phyloP scores from a whole-genome alignment of 1,140 invertebrate species.

The Eufriesea mexicana region DNA sequence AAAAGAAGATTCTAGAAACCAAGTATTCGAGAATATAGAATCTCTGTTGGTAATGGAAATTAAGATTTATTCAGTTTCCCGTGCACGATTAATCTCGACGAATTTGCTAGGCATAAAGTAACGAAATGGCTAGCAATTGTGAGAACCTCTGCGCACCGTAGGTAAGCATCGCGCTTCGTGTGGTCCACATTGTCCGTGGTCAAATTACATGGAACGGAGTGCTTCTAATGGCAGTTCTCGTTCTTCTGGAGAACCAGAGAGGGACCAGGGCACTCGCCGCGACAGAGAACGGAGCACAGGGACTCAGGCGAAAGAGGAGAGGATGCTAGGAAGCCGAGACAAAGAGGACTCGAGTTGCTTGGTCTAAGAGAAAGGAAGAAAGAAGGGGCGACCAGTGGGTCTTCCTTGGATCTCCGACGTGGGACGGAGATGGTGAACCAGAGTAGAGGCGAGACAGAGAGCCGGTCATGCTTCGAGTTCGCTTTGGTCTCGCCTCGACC shows the following conservation, averaged over 20 bases:
- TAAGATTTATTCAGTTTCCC: no score
- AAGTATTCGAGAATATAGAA: no score
- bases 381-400: conserved; percentile 7
- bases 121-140: conserved; percentile 24
- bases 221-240: conserved; percentile 78
- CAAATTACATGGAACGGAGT: conserved; percentile 79
- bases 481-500: conserved; percentile 67
- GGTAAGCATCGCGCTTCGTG: conserved; percentile 75
- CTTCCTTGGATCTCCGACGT: conserved; percentile 35
- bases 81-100: no score
- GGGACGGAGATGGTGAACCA: conserved; percentile 11
- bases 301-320: background rate
- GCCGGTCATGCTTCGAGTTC: conserved; percentile 62
- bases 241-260: conserved; percentile 64
- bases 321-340: conserved; percentile 16
- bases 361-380: conserved; percentile 10
- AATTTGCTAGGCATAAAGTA: no score
- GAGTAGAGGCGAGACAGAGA: conserved; percentile 40
- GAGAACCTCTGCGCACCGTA: conserved; percentile 69
- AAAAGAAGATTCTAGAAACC: no score
- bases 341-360: conserved; percentile 5
- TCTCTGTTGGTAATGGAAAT: no score
- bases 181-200: conserved; percentile 79
- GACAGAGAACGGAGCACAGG: conserved; percentile 32
- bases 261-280: conserved; percentile 45